Base-by-base conservation (phyloP, 1,140 invertebrate genomes). In the Hesperophylax magnus region DNA sequence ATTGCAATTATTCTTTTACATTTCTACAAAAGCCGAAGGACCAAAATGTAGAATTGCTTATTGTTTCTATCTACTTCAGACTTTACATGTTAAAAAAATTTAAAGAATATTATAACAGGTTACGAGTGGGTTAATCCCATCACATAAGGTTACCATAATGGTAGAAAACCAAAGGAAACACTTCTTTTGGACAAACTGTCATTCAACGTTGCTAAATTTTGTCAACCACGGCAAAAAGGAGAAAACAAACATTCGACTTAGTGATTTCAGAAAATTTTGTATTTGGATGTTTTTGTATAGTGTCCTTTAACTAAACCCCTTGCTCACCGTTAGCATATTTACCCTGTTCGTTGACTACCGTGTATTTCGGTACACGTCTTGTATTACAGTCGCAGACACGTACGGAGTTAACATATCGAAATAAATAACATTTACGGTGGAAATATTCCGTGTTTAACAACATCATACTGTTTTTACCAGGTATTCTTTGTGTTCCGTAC, bases 391-490 rank as follows among this genome's bases (percentile, higher is more conserved):
- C 39, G 69, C 69, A 72, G 69, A 24, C 69, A 72, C 69, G 69
- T 72, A 9, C 69, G 18, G 39, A 72, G 69, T 72, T 72, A 72
- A 72, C 69, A 72, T 72, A 72, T 72, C 47, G 69, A 72, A 72
- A 53, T 72, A 72, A 72, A 72, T 72, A 72, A 72, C 20, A 72
- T 72, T 72, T 72, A 72, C 69, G 27, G 18, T 20, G 69, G 53
- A 53, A 72, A 72, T 53, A 53, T 72, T 53, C 69, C 52, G 18
- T 72, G 69, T 72, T 72, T 52, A 72, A 72, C 69, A 72, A 15
- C 39, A n/a, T 39, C 31, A 52, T 53, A 53, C 52, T 24, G 52
- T 39, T 72, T 72, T 72, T 71, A 18, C 20, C 69, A 72, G 69
- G 69, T 72, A 24, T 72, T 52, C 65, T 24, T 72, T 24, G 20